Conservation (phyloP, 2,888 invertebrate species). For the Diaperis boleti region DNA sequence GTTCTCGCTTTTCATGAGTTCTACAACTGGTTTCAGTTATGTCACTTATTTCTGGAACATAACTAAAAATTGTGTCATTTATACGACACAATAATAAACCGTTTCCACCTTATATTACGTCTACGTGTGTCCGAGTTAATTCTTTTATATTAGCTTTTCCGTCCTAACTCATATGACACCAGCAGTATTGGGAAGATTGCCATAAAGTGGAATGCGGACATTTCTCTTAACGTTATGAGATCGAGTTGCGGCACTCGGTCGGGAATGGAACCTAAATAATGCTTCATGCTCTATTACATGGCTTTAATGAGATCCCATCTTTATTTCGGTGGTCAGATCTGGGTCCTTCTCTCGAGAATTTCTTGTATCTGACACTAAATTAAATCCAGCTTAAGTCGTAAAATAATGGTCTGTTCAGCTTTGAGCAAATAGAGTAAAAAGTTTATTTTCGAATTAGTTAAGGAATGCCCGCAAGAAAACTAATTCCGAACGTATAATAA, state of each 20-base stretch:
- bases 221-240: conserved; percentile 32
- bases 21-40: too few species aligned
- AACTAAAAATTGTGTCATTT: too few species aligned
- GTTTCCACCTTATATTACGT: too few species aligned
- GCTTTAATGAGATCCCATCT: conserved; percentile 33
- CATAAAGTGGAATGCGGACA: conserved; percentile 28
- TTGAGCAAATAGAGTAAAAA: not conserved
- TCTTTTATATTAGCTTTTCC: conserved; percentile 1
- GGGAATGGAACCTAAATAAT: conserved; percentile 29
- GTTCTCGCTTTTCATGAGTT: too few species aligned
- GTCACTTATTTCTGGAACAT: too few species aligned
- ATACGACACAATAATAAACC: too few species aligned
- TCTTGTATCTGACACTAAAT: not conserved
- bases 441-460: not conserved
- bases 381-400: conserved; percentile 7
- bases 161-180: conserved; percentile 2
- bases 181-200: conserved; percentile 25
- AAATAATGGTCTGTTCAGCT: conserved; percentile 7
- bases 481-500: conserved; percentile 20
- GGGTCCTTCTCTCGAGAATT: conserved; percentile 3
- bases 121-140: too few species aligned
- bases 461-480: conserved; percentile 1
- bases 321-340: conserved; percentile 26
- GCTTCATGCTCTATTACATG: conserved; percentile 32
- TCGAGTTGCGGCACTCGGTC: conserved; percentile 29